Evolutionary conservation across 1,140 invertebrate species (phyloP).

Genomic region (Meloidogyne hapla): DNA sequence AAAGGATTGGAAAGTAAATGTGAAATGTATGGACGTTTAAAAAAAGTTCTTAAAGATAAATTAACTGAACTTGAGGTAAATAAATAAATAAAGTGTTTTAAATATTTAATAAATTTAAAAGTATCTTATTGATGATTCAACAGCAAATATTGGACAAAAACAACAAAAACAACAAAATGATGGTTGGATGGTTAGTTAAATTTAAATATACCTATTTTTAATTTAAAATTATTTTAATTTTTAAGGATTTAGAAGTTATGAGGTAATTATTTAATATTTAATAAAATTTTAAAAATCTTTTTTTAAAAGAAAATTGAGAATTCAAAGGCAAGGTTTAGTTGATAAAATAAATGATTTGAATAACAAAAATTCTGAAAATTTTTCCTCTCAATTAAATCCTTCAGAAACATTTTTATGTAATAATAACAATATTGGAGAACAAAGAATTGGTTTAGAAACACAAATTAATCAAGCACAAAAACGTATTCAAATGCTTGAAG

Average conservation of each 20-base stretch:
- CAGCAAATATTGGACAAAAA: background rate
- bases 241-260: background rate
- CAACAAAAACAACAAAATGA: background rate
- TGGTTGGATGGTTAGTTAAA: background rate
- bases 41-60: conserved; percentile 19
- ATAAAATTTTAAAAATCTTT: background rate
- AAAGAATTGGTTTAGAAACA: conserved; percentile 7
- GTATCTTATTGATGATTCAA: background rate
- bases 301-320: background rate
- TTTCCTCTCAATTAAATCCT: background rate
- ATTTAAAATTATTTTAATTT: background rate
- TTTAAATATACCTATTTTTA: too few species aligned
- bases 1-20: conserved; percentile 20
- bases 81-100: background rate
- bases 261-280: background rate
- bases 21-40: conserved; percentile 22
- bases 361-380: background rate
- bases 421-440: background rate
- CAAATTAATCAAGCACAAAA: conserved; percentile 6
- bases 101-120: background rate
- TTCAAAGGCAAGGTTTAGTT: background rate
- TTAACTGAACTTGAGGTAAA: conserved; percentile 20
- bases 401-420: background rate
- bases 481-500: conserved; percentile 15
- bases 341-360: background rate